These are phyloP conservation scores for Rhopilema esculentum DNA, from an alignment of 30 jellyfish, hydroid and myxozoan genomes.

Conservation along the genomic window DNA sequence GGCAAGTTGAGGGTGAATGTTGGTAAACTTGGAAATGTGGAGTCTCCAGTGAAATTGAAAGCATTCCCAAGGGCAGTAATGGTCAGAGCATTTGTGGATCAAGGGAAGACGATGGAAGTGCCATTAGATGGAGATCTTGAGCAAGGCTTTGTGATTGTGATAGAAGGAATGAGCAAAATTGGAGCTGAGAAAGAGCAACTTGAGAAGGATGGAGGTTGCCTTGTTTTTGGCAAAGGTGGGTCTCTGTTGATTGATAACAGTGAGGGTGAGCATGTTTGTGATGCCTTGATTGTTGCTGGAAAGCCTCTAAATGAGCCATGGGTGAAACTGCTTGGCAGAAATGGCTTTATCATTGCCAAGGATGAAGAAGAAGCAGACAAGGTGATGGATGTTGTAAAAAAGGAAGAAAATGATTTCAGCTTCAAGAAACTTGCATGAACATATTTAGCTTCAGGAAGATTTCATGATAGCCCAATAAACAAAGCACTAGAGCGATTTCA, in stretches of 20 bases:
- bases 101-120: slow-evolving; percentile 46
- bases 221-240: slow-evolving; percentile 43
- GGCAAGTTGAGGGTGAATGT: slow-evolving; percentile 37
- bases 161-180: slow-evolving; percentile 51
- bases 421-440: slow-evolving; percentile 16
- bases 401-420: slow-evolving; percentile 19
- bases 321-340: slow-evolving; percentile 60
- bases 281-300: slow-evolving; percentile 53
- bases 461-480: no score
- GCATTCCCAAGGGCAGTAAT: slow-evolving; percentile 63
- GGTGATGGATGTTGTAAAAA: slow-evolving; percentile 32
- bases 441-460: no score
- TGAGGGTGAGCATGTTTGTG: slow-evolving; percentile 25
- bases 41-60: slow-evolving; percentile 44
- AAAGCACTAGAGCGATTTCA: no score
- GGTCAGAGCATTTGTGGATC: slow-evolving; percentile 36
- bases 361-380: slow-evolving; percentile 50
- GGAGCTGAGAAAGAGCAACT: slow-evolving; percentile 45
- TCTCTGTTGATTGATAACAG: slow-evolving; percentile 29
- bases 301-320: slow-evolving; percentile 61
- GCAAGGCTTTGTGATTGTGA: slow-evolving; percentile 36
- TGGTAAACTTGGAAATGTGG: slow-evolving; percentile 56
- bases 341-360: slow-evolving; percentile 55
- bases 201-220: slow-evolving; percentile 22
- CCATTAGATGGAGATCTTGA: slow-evolving; percentile 56